These are phyloP conservation scores for Nesidiocoris tenuis DNA, from an alignment of 2,888 invertebrate genomes.

Conservation along the genomic window DNA sequence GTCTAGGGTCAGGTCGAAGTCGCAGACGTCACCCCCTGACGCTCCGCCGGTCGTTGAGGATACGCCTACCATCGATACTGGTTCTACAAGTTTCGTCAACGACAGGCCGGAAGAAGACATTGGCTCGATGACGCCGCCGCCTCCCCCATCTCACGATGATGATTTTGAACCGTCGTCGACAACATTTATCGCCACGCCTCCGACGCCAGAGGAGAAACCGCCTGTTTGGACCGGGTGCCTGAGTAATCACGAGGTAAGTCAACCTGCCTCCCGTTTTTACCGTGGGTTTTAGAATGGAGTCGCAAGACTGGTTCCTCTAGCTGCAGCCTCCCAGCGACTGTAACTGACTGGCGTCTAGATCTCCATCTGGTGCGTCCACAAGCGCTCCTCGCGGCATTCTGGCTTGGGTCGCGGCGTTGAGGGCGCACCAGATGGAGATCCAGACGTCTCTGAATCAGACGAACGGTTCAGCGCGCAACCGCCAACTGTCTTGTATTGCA, in stretches of 20 bases:
- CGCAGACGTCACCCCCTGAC: background rate
- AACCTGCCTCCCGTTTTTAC: too few species aligned
- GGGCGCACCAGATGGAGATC: too few species aligned
- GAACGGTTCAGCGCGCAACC: too few species aligned
- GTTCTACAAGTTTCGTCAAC: background rate
- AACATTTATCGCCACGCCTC: slow-evolving; percentile 62
- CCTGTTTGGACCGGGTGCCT: slow-evolving; percentile 81
- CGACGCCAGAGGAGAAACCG: slow-evolving; percentile 54
- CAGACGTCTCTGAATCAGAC: too few species aligned
- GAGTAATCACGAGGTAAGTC: slow-evolving; percentile 83
- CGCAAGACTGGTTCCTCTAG: too few species aligned
- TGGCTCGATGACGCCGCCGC: slow-evolving; percentile 38
- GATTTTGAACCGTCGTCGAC: slow-evolving; percentile 81
- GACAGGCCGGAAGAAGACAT: background rate
- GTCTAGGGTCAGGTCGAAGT: slow-evolving; percentile 34
- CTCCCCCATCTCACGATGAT: slow-evolving; percentile 37
- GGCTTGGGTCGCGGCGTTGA: too few species aligned
- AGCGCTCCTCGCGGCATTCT: too few species aligned
- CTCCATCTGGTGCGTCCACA: too few species aligned
- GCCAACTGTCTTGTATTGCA: too few species aligned
- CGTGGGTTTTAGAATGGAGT: too few species aligned
- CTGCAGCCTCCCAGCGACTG: too few species aligned
- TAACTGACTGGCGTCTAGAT: too few species aligned
- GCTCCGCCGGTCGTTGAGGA: background rate
- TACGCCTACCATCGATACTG: background rate